Percentiles rank a stretch among this genome's conserved stretches.
phyloP scores from a whole-genome alignment of 2,113 vertebrate genomes.

The Dromiciops gliroides region DNA sequence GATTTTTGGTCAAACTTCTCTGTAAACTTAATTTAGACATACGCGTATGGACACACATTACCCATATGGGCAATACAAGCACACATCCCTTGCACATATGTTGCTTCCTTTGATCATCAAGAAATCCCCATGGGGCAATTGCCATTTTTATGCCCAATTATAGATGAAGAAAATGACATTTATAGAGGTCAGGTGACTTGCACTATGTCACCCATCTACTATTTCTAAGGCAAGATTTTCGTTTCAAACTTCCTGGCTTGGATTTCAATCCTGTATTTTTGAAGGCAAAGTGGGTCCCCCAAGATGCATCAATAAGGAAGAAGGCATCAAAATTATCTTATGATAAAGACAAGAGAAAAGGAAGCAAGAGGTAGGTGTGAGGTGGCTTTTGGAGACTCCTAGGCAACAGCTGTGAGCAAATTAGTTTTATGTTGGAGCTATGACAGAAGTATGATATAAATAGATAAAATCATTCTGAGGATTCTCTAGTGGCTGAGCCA shows the following conservation, averaged over 20 bases:
- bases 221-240: neutral
- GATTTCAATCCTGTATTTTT: neutral
- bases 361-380: neutral
- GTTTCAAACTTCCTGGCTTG: neutral
- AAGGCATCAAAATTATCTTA: neutral
- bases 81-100: neutral
- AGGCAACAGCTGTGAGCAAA: neutral
- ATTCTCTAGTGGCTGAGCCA: neutral
- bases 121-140: neutral
- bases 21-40: neutral
- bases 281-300: neutral
- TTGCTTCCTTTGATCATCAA: neutral
- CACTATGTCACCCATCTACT: neutral
- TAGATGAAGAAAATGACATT: neutral
- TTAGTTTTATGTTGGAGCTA: neutral
- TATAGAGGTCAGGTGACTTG: neutral
- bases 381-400: neutral
- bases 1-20: neutral
- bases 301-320: neutral
- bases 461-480: neutral
- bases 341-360: neutral
- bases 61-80: neutral
- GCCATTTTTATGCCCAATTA: neutral
- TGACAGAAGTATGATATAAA: neutral
- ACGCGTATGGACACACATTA: neutral